A percentile compares a stretch with the other conserved stretches of the same genome.
These are phyloP conservation scores for Temnothorax ravouxi DNA, from an alignment of 2,888 invertebrate species.

Conservation along the genomic window DNA sequence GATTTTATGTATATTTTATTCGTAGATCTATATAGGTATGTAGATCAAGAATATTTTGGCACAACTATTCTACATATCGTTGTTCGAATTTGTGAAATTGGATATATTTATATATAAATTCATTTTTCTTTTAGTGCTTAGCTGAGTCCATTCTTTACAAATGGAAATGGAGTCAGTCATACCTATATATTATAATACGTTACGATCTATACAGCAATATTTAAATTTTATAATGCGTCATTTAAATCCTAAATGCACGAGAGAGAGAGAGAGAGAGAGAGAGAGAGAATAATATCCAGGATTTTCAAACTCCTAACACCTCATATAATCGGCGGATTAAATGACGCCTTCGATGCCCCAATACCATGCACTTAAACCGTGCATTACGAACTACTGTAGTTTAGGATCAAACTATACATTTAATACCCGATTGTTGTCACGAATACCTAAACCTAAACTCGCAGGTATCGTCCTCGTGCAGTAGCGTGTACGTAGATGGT, in stretches of 20 bases:
- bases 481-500: conserved; percentile 98
- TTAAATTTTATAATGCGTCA: neutral
- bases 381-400: neutral
- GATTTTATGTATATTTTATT: neutral
- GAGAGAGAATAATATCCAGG: neutral
- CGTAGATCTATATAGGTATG: neutral
- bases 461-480: conserved; percentile 98
- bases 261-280: too few relatives aligned
- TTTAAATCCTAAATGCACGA: conserved; percentile 3
- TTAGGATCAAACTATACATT: conserved; percentile 22
- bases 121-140: neutral
- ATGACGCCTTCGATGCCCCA: neutral
- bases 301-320: conserved; percentile 7
- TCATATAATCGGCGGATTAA: conserved; percentile 4
- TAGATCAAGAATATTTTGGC: neutral
- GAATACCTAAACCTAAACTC: conserved; percentile 8
- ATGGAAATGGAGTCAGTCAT: neutral
- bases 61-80: neutral
- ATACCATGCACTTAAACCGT: neutral
- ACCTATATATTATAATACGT: neutral
- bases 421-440: neutral
- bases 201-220: neutral
- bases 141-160: too few relatives aligned
- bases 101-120: neutral
- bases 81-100: neutral